Conservation (phyloP, 2,797 vertebrate species). For the Neosilurus mollespiculum region DNA sequence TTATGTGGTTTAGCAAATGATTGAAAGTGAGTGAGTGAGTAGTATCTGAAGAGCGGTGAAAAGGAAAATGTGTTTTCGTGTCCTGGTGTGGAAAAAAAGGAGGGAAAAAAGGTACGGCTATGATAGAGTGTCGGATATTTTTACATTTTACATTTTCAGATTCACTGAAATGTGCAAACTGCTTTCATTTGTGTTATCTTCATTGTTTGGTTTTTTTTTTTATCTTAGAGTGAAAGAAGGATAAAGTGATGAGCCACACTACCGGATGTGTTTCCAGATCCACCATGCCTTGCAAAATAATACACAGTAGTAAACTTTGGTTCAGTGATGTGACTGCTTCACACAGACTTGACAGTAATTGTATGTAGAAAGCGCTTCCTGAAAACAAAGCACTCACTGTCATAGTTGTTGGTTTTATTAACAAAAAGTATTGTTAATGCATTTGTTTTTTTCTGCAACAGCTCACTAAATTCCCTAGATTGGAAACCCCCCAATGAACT, state of each 20-base stretch:
- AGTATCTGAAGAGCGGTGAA: too few relatives aligned
- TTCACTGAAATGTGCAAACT: too few relatives aligned
- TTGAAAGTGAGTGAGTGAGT: too few relatives aligned
- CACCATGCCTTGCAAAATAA: neutral
- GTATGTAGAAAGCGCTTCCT: neutral
- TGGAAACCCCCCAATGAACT: conserved; percentile 33
- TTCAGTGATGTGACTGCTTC: neutral
- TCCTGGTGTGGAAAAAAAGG: too few relatives aligned
- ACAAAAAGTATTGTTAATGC: conserved; percentile 12
- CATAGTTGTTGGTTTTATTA: neutral
- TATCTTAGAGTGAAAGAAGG: too few relatives aligned
- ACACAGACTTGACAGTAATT: neutral
- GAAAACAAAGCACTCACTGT: neutral
- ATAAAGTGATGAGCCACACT: neutral
- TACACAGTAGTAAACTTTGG: neutral
- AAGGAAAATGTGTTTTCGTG: too few relatives aligned
- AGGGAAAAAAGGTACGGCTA: too few relatives aligned
- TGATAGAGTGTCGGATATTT: too few relatives aligned
- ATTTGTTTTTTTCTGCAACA: conserved; percentile 15
- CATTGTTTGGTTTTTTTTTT: too few relatives aligned
- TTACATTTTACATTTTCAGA: too few relatives aligned
- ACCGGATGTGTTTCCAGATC: neutral
- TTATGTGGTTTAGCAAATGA: too few relatives aligned
- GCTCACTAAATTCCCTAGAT: conserved; percentile 8
- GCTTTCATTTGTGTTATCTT: too few relatives aligned